Conservation (phyloP, 2,797 vertebrate genomes). For the Alca torda region DNA sequence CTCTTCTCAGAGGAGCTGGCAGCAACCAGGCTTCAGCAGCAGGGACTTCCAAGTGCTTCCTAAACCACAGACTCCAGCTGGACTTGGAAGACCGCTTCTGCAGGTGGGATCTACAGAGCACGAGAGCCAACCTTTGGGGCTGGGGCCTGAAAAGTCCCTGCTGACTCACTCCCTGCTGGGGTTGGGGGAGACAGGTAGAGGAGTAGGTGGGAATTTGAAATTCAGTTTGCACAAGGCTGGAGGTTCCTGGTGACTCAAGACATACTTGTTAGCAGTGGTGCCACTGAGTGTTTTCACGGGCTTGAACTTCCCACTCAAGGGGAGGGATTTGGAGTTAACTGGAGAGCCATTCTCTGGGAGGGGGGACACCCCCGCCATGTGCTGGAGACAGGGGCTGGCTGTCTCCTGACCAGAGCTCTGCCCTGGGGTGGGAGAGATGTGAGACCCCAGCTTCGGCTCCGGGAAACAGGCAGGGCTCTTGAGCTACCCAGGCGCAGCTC, state of each 20-base stretch:
- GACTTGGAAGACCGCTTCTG: neutral
- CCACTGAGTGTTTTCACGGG: neutral
- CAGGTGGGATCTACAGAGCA: neutral
- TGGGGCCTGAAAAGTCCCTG: neutral
- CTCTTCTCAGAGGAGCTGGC: neutral
- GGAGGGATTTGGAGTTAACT: neutral
- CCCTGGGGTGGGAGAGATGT: neutral
- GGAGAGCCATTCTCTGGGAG: neutral
- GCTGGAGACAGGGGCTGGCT: neutral
- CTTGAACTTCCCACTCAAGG: slow-evolving; percentile 18
- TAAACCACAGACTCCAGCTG: neutral
- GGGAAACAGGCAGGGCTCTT: neutral
- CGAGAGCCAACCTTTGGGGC: neutral
- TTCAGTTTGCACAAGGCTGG: neutral
- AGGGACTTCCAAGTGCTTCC: neutral
- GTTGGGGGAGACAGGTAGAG: neutral
- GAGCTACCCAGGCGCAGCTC: fast-evolving
- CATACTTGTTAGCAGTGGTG: neutral
- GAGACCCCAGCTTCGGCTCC: neutral
- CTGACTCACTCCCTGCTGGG: neutral
- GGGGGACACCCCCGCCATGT: neutral
- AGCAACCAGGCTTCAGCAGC: neutral
- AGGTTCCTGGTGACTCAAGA: slow-evolving; percentile 5
- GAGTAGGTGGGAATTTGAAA: neutral
- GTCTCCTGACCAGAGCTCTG: neutral